A percentile compares a stretch with the other conserved stretches of the same genome.
Conservation (phyloP, 1,140 invertebrate species). For the Littorina saxatilis region DNA sequence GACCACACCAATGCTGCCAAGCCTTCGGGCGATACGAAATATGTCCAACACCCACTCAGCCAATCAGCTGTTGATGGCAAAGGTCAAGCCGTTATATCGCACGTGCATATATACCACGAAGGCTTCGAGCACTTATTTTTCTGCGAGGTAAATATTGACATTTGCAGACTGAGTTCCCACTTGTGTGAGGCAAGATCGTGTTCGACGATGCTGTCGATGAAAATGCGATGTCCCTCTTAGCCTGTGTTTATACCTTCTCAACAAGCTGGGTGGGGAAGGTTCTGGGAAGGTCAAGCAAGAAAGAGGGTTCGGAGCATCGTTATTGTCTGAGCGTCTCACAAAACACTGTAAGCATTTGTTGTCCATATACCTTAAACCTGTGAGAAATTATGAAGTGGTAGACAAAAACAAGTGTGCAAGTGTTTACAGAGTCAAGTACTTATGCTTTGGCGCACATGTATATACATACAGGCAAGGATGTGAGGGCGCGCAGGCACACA, state of each 20-base stretch:
- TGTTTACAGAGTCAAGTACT: too few relatives aligned
- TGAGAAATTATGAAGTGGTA: too few relatives aligned
- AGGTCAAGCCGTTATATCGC: neutral
- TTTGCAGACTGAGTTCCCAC: neutral
- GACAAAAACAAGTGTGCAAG: too few relatives aligned
- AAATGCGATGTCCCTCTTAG: neutral
- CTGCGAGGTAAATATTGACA: constrained; percentile 23
- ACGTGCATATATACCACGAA: constrained; percentile 1
- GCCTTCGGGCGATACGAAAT: constrained; percentile 10
- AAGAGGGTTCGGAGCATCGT: too few relatives aligned
- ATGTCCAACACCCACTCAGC: neutral
- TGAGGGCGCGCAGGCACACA: too few relatives aligned
- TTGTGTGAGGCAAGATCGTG: neutral
- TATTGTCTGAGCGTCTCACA: too few relatives aligned
- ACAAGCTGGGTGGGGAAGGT: neutral
- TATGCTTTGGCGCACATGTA: too few relatives aligned
- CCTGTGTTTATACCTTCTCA: neutral
- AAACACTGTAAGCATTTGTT: too few relatives aligned
- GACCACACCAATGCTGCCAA: neutral
- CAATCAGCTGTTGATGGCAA: neutral
- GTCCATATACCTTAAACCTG: too few relatives aligned
- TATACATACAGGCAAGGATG: too few relatives aligned
- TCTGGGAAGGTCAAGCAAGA: neutral
- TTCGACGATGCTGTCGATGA: neutral
- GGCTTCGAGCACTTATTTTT: neutral